Base-by-base conservation (phyloP, 2,113 vertebrate species). In the Toxotes jaculatrix region DNA sequence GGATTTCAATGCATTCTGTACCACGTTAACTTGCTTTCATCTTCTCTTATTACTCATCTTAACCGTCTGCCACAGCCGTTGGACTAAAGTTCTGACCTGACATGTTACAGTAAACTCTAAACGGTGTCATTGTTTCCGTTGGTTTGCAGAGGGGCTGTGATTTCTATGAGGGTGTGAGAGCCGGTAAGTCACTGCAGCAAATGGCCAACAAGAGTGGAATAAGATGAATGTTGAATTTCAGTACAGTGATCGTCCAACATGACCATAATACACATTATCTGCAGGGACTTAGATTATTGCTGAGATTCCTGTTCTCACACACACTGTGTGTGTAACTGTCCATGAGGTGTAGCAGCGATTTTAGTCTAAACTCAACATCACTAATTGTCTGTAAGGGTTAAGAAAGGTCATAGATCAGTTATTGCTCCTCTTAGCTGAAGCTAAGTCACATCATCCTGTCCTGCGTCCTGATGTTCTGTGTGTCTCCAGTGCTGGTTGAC, bases 101-200 rank as follows among this genome's bases (percentile, higher is more conserved):
- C 23, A 1, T 49, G 11, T 57, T 47, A 8, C 16, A n/a, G 42
- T 65, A 1, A 67, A 64, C 38, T 38, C 0, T 45, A 13, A 36
- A 55, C 8, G 16, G 32, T 71, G 40, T 80, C 3, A 4, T 67
- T 81, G 43, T 82, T 72, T 78, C 23, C 81, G 61, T 78, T 88
- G 49, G 87, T 19, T 96, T 96, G 55, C 96, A 99, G 98, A 93
- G 79, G 76, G 96, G 96, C 77, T 93, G 94, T 13, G 98, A 99
- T 89, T 99, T 99, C 88, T 96, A 96, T 0, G 98, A 99, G 94
- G 98, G 98, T 0, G 97, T 99, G 17, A 94, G 98, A 93, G 96
- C 98, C 53, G 95, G 98, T 99, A 93, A 96, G 95, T 88, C 27
- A n/a, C 61, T 27, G 7, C 66, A 27, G 9, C 4, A 10, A 12